phyloP scores from a whole-genome alignment of 2,797 vertebrate genomes.

The Sebastes kiyomatsui region DNA sequence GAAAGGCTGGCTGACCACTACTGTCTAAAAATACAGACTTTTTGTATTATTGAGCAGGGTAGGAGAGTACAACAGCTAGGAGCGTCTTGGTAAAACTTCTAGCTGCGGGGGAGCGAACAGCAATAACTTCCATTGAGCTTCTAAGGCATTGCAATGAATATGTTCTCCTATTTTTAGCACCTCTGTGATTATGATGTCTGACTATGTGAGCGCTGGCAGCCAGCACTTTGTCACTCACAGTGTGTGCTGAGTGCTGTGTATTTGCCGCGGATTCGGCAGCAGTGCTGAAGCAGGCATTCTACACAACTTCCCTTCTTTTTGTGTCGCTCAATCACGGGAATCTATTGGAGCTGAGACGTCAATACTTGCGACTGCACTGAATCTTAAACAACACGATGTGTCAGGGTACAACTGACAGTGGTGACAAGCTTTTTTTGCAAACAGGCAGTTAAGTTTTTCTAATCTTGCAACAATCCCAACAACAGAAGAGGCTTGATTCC shows the following conservation, averaged over 20 bases:
- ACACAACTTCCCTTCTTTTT: slow-evolving; percentile 42
- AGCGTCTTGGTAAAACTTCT: slow-evolving; percentile 34
- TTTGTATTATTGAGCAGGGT: slow-evolving; percentile 52
- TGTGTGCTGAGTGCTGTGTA: slow-evolving; percentile 36
- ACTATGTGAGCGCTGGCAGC: slow-evolving; percentile 66
- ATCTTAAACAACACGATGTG: slow-evolving; percentile 36
- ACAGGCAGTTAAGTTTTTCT: slow-evolving; percentile 5
- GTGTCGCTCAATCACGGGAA: slow-evolving; percentile 31
- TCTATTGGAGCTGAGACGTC: slow-evolving; percentile 41
- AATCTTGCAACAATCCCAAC: slow-evolving; percentile 1
- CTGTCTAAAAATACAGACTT: slow-evolving; percentile 57
- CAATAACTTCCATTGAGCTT: slow-evolving; percentile 54
- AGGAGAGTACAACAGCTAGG: background rate
- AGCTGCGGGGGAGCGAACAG: slow-evolving; percentile 6
- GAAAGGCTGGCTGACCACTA: slow-evolving; percentile 32
- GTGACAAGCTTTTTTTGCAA: slow-evolving; percentile 33
- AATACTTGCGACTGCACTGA: slow-evolving; percentile 24
- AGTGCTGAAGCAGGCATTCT: slow-evolving; percentile 43
- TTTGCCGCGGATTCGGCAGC: slow-evolving; percentile 49
- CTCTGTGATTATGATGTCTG: slow-evolving; percentile 77
- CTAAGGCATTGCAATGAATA: slow-evolving; percentile 59
- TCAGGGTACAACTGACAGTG: slow-evolving; percentile 17
- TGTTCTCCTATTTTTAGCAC: slow-evolving; percentile 71
- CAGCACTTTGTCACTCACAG: slow-evolving; percentile 69
- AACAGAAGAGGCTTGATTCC: slow-evolving; percentile 10